Percentiles rank a stretch among this genome's conserved stretches.
These are phyloP conservation scores for Eilema griseolum DNA, from an alignment of 2,888 invertebrate genomes.

Conservation along the genomic window DNA sequence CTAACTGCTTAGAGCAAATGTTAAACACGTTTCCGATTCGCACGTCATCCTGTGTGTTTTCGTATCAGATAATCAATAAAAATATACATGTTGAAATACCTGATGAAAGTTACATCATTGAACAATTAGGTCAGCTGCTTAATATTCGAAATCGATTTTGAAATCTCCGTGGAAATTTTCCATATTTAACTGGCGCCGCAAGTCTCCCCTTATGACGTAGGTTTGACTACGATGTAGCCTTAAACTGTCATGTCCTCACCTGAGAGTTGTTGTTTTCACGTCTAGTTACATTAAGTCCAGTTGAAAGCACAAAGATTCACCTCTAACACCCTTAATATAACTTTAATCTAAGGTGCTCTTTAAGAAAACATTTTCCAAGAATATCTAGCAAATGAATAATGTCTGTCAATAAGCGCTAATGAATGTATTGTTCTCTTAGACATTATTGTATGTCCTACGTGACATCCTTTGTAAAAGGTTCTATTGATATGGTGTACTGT, in stretches of 20 bases:
- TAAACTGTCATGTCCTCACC: neutral
- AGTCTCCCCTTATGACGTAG: neutral
- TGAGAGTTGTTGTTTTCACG: neutral
- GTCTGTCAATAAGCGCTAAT: neutral
- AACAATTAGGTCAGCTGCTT: neutral
- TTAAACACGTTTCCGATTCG: no score
- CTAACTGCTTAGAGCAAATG: no score
- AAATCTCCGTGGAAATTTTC: neutral
- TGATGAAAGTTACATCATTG: neutral
- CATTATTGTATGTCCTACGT: no score
- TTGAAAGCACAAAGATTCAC: slow-evolving; percentile 11
- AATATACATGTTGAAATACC: no score
- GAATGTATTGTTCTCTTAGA: no score
- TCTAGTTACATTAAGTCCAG: slow-evolving; percentile 9
- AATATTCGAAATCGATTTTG: neutral
- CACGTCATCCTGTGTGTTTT: no score
- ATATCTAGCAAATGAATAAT: neutral
- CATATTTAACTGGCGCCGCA: neutral
- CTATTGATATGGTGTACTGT: no score
- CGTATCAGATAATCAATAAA: no score
- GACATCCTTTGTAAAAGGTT: no score
- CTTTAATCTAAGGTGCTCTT: neutral
- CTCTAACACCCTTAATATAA: slow-evolving; percentile 1
- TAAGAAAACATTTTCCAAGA: slow-evolving; percentile 3
- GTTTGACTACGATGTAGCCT: neutral